phyloP scores from a whole-genome alignment of 2,888 invertebrate genomes.

The Stenoptilia bipunctidactyla region DNA sequence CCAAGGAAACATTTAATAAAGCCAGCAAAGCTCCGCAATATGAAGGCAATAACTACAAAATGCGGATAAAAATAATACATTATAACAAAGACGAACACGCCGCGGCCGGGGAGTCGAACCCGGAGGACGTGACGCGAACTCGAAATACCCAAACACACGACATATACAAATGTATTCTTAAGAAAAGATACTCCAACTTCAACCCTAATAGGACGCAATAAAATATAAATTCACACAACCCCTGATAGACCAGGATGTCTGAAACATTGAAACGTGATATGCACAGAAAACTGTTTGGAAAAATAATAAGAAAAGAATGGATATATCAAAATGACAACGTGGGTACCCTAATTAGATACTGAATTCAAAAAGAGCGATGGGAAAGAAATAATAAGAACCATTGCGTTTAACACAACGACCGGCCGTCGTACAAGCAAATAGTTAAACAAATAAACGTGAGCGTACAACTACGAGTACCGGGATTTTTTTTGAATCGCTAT shows the following conservation, averaged over 20 bases:
- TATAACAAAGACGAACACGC: slow-evolving; percentile 41
- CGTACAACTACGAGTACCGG: too few relatives aligned
- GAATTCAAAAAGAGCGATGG: too few relatives aligned
- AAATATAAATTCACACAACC: slow-evolving; percentile 11
- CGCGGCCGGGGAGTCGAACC: slow-evolving; percentile 38
- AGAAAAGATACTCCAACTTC: background rate
- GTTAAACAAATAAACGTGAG: too few relatives aligned
- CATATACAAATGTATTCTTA: slow-evolving; percentile 25
- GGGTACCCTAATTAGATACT: too few relatives aligned
- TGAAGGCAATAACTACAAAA: slow-evolving; percentile 50
- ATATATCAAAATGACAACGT: background rate
- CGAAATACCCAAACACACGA: slow-evolving; percentile 28
- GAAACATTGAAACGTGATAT: slow-evolving; percentile 45
- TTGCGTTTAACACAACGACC: too few relatives aligned
- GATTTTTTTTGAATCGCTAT: too few relatives aligned
- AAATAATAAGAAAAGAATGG: slow-evolving; percentile 20
- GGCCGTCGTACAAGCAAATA: too few relatives aligned
- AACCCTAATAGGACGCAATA: slow-evolving; percentile 17
- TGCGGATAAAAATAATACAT: slow-evolving; percentile 44
- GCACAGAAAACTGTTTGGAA: slow-evolving; percentile 31
- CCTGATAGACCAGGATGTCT: slow-evolving; percentile 12
- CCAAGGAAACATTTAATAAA: slow-evolving; percentile 38
- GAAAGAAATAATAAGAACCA: too few relatives aligned
- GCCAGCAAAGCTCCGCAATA: slow-evolving; percentile 37
- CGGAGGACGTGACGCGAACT: slow-evolving; percentile 52